Conservation (phyloP, 1,140 invertebrate genomes). For the Drosophila punjabiensis region DNA sequence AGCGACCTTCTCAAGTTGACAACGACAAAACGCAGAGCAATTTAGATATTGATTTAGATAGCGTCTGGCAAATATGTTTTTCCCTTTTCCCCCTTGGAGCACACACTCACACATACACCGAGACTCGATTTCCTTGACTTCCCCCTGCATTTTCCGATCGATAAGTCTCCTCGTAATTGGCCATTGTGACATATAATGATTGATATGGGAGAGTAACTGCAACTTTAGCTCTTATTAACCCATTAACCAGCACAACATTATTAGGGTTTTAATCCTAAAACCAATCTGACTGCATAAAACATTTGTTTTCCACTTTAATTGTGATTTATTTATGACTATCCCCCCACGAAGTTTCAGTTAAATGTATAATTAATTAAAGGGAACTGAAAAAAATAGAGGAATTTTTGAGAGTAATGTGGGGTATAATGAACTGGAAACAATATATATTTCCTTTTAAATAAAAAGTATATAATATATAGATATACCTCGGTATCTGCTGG, state of each 20-base stretch:
- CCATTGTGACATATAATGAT: conserved; percentile 26
- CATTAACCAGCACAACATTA: background rate
- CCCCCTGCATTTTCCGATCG: background rate
- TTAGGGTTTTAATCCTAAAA: background rate
- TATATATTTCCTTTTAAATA: background rate
- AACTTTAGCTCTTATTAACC: background rate
- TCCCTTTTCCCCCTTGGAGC: background rate
- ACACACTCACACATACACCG: too few relatives aligned
- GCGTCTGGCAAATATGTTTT: conserved; percentile 48
- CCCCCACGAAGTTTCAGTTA: background rate
- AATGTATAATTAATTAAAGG: conserved; percentile 29
- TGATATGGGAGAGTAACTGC: background rate
- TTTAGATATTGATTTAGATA: conserved; percentile 73
- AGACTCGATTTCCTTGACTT: background rate
- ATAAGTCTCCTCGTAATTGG: conserved; percentile 44
- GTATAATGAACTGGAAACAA: background rate
- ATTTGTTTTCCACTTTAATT: conserved; percentile 16
- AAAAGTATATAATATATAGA: background rate
- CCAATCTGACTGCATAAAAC: background rate
- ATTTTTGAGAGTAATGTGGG: background rate
- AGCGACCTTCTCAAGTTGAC: conserved; percentile 30
- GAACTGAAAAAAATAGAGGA: conserved; percentile 3
- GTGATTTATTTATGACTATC: conserved; percentile 2
- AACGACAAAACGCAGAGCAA: conserved; percentile 54
- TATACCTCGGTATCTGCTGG: background rate